Base-by-base conservation (phyloP, 2,888 invertebrate genomes). In the Scelioninae gen. 2 region DNA sequence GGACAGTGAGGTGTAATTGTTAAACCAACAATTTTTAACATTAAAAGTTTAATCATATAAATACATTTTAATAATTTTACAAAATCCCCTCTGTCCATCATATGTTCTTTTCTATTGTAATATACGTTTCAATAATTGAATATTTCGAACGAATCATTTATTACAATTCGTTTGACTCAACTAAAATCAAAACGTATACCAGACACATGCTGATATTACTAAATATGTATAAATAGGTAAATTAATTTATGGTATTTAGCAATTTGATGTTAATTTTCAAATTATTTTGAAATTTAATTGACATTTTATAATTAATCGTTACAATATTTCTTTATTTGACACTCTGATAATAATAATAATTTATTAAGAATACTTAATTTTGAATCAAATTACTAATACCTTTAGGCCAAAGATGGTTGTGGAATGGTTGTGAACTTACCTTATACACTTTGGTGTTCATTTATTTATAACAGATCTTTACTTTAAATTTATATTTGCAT, bases 351-450 rank as follows among this genome's bases (percentile, higher is more conserved):
- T n/a, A n/a, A n/a, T n/a, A n/a, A n/a, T n/a, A n/a, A n/a, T n/a
- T n/a, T n/a, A n/a, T n/a, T n/a, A n/a, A n/a, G n/a, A n/a, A n/a
- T n/a, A n/a, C n/a, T n/a, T n/a, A n/a, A n/a, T n/a, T 25, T 25
- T 25, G 1, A 43, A 41, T 63, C 79, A 84, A 85, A 84, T 84
- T 82, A 83, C 84, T 82, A 80, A 78, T 83, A 79, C 78, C 80
- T 81, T 25, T 4, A 4, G 79, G 81, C 82, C 84, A 85, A 85
- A 83, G 83, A 83, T 81, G 85, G 84, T 85, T 85, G 85, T 85
- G 86, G 84, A 79, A 82, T 82, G 81, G 83, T 81, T 86, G 77
- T 61, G 72, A 80, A 85, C 84, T 84, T 84, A 85, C 85, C 84
- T 84, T 37, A 18, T 31, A 3, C 7, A 28, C 28, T 43, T 9